Conservation (phyloP, 2,797 vertebrate genomes). For the Fringilla coelebs region DNA sequence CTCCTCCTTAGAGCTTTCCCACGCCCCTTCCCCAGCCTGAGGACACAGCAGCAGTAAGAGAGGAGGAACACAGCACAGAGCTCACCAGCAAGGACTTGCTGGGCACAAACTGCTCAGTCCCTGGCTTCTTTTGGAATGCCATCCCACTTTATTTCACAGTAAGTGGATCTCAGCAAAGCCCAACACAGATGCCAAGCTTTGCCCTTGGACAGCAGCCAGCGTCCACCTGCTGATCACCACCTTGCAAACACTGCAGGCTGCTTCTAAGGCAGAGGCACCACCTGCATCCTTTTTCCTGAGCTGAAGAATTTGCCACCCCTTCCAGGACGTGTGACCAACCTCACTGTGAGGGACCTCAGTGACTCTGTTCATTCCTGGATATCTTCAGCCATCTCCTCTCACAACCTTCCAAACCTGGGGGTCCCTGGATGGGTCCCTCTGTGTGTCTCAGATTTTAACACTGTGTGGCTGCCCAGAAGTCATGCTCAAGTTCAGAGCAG, state of each 20-base stretch:
- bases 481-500: background rate
- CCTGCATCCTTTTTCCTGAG: background rate
- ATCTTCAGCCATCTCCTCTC: background rate
- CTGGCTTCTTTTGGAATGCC: background rate
- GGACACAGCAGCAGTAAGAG: background rate
- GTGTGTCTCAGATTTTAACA: background rate
- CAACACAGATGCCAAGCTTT: accelerated
- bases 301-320: background rate
- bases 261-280: background rate
- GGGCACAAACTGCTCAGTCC: background rate
- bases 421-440: background rate
- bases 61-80: background rate
- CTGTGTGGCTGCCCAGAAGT: background rate
- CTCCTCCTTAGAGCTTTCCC: background rate
- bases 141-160: background rate
- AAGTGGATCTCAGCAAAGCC: background rate
- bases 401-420: accelerated
- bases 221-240: background rate
- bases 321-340: background rate
- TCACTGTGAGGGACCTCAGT: accelerated
- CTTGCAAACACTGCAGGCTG: background rate
- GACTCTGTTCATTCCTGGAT: background rate
- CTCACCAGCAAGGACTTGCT: background rate
- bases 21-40: background rate
- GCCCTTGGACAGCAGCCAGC: background rate